Base-by-base conservation (phyloP, 2,797 vertebrate genomes). In the Platyrinchus mystaceus region DNA sequence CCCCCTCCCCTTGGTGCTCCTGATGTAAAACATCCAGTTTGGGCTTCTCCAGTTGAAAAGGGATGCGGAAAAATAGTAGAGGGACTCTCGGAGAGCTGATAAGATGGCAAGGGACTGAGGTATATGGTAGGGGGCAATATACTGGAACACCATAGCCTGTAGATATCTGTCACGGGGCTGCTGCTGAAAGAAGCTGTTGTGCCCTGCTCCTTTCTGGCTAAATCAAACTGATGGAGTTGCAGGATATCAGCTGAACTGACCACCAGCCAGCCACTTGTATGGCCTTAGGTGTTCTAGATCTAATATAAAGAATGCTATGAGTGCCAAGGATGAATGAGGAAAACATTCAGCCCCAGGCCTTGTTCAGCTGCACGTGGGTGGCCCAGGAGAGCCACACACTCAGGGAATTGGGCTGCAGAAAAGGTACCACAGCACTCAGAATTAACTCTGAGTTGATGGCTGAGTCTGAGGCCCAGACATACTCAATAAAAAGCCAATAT, bases 381-480 rank as follows among this genome's bases (percentile, higher is more conserved):
- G 4, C 37, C 32, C 26, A 50, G 47, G 26, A 66, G 62, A 93
- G 21, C 22, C 69, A 46, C 6, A 0, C 5, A 3, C 18, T 34
- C 30, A 18, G 55, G 30, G 36, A 74, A 49, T 9, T 13, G 3
- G 83, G 41, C 32, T 66, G 60, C 46, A 81, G 58, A 71, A 74
- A 53, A 74, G 28, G 28, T 37, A 41, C 52, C 86, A 60, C 1
- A 3, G 49, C 60, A 17, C 53, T 62, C 36, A 74, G 69, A 80
- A 87, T 66, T 89, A 60, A 24, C 58, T 88, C 55, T 94, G 87
- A 93, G 73, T 49, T 73, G 73, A 12, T 37, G 60, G 28, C 63
- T 21, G 36, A 58, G 24, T 6, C 74, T 67, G 43, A 68, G 50
- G 16, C 46, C 70, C 43, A 69, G 26, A 75, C 15, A 3, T 59